Percentiles rank a stretch among this genome's conserved stretches.
Conservation (phyloP, 2,888 invertebrate species). For the Amitus sp. region DNA sequence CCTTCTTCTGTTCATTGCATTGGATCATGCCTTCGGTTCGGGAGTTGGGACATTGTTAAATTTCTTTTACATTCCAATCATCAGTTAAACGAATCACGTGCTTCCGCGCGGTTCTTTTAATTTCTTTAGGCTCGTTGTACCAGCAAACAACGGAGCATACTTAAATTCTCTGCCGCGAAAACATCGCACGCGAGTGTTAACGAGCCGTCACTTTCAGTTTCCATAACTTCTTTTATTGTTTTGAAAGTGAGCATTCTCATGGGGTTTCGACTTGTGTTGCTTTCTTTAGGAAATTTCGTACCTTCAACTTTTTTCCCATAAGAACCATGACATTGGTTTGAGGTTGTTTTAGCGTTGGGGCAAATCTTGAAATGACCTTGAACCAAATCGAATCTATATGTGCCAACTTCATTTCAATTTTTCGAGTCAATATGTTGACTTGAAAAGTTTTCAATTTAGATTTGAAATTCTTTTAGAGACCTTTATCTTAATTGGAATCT, state of each 20-base stretch:
- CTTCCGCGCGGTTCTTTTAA: neutral
- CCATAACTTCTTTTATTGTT: neutral
- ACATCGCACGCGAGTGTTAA: constrained; percentile 2
- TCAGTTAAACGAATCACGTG: neutral
- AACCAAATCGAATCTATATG: too few relatives aligned
- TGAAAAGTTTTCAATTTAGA: too few relatives aligned
- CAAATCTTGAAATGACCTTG: too few relatives aligned
- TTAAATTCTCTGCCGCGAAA: neutral
- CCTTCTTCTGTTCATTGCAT: constrained; percentile 47
- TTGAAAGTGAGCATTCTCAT: neutral
- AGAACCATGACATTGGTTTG: neutral
- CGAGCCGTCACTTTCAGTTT: neutral
- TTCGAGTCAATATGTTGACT: too few relatives aligned
- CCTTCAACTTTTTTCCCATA: neutral
- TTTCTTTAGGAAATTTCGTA: neutral
- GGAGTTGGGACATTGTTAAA: constrained; percentile 16
- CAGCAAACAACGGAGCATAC: neutral
- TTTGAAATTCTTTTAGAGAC: too few relatives aligned
- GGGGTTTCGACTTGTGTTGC: neutral
- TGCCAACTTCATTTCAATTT: too few relatives aligned
- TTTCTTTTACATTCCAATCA: neutral
- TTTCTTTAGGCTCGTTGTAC: neutral
- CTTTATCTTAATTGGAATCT: too few relatives aligned
- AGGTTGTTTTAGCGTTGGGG: neutral
- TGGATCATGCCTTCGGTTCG: constrained; percentile 19